These are phyloP conservation scores for Scrobipalpa atriplicella DNA, from an alignment of 2,888 invertebrate species.

Conservation along the genomic window DNA sequence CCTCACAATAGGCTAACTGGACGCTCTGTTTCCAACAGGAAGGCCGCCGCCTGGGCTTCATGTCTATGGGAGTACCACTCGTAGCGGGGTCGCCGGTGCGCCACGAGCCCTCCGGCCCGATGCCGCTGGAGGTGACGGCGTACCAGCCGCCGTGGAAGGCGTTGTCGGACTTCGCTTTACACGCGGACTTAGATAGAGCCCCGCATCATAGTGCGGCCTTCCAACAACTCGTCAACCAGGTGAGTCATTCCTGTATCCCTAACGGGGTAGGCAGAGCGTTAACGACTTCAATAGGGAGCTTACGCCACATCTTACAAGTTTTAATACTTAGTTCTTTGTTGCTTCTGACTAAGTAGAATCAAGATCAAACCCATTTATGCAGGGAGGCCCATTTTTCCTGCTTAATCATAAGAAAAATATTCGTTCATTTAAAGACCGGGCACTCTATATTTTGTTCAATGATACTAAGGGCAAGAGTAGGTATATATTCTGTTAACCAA, in stretches of 20 bases:
- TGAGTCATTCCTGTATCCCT: conserved; percentile 56
- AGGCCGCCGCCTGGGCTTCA: conserved; percentile 96
- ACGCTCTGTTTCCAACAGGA: conserved; percentile 83
- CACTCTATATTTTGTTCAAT: too few species aligned
- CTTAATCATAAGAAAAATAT: too few species aligned
- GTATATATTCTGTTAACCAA: background rate
- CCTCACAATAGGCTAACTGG: background rate
- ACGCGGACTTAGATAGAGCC: conserved; percentile 95
- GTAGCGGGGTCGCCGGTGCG: conserved; percentile 97
- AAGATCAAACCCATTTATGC: background rate
- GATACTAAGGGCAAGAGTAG: too few species aligned
- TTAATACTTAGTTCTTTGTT: too few species aligned
- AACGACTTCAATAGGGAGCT: too few species aligned
- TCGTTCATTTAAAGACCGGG: too few species aligned
- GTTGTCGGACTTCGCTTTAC: conserved; percentile 96
- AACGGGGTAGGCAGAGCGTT: too few species aligned
- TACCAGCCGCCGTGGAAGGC: conserved; percentile 99
- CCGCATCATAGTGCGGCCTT: conserved; percentile 95
- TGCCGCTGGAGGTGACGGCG: conserved; percentile 93
- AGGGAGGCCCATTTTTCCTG: background rate
- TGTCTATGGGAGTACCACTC: conserved; percentile 98
- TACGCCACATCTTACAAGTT: too few species aligned
- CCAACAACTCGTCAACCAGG: conserved; percentile 98
- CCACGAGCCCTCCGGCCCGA: conserved; percentile 93
- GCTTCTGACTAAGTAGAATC: too few species aligned